Base-by-base conservation (phyloP, 2,888 invertebrate genomes). In the Cephus pulcher region DNA sequence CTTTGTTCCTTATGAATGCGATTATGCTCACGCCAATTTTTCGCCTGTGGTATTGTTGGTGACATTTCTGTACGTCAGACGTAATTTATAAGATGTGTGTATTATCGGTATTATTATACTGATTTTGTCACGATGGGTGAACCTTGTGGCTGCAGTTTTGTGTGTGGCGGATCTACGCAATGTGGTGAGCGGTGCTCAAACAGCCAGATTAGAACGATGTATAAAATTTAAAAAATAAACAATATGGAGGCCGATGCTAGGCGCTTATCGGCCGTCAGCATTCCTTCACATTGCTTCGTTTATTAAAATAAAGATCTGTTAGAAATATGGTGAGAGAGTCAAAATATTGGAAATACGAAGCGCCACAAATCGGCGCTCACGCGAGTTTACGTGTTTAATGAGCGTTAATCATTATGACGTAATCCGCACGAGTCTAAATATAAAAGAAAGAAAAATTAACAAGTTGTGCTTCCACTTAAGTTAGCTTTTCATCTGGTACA, bases 21-120 rank as follows among this genome's bases (percentile, higher is more conserved):
- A 85, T 96, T 96, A 77, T 95, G 93, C 92, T 95, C 95, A 87
- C 95, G 94, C 96, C 96, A 96, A 82, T 93, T 94, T 90, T 95
- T 95, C 12, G 81, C 35, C 34, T 69, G 35, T 12, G 80, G 79
- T 12, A 78, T 75, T 12, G 73, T 34, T 30, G 79, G 30, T 56
- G 80, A 79, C 83, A 84, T 84, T 34, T 35, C 56, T 15, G 40
- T 6, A 35, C n/a, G 75, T 56, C 40, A 40, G 9, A 9, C 9
- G 40, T 56, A 56, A 34, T 4, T 71, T 32, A 12, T 1, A 23
- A 32, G 3, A 35, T 40, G 11, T 35, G 12, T 35, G 11, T 37
- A 33, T 32, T 35, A 12, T 40, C 23, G 12, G 11, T 37, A 33
- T 32, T 35, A 12, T 40, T 32, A n/a, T 12, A 3, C 3, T 35